These are phyloP conservation scores for Xyrauchen texanus DNA, from an alignment of 2,113 vertebrate species.

Conservation along the genomic window DNA sequence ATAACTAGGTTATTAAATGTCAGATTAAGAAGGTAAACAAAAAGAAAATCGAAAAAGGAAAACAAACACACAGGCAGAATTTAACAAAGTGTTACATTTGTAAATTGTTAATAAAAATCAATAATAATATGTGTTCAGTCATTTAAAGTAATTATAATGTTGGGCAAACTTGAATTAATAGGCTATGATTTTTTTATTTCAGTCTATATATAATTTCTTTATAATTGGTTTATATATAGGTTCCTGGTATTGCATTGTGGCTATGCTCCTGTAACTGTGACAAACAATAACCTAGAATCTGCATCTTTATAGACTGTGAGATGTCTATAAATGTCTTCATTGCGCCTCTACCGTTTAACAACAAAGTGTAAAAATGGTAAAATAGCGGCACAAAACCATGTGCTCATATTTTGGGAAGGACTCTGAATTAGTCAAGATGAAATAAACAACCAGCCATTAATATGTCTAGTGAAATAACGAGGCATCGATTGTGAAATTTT, in stretches of 20 bases:
- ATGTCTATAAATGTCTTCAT: conserved; percentile 71
- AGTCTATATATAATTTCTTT: no score
- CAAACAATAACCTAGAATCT: conserved; percentile 65
- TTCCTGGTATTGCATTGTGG: neutral
- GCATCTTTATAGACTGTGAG: conserved; percentile 76
- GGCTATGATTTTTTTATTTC: no score
- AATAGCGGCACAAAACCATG: conserved; percentile 65
- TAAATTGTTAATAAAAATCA: no score
- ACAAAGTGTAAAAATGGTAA: conserved; percentile 73
- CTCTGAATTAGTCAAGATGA: conserved; percentile 20
- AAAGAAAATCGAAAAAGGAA: no score
- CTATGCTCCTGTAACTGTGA: neutral
- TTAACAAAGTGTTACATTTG: no score
- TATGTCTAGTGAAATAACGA: conserved; percentile 63
- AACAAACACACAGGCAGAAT: no score
- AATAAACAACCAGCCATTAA: conserved; percentile 54
- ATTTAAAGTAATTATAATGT: no score
- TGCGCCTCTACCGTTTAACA: conserved; percentile 75
- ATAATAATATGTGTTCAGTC: no score
- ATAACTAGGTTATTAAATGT: no score
- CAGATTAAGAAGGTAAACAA: no score
- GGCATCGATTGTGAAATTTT: conserved; percentile 72
- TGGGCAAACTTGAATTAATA: no score
- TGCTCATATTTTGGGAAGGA: conserved; percentile 55
- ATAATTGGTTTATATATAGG: no score